phyloP scores from a whole-genome alignment of 2,797 vertebrate species.

The Megaceryle alcyon region DNA sequence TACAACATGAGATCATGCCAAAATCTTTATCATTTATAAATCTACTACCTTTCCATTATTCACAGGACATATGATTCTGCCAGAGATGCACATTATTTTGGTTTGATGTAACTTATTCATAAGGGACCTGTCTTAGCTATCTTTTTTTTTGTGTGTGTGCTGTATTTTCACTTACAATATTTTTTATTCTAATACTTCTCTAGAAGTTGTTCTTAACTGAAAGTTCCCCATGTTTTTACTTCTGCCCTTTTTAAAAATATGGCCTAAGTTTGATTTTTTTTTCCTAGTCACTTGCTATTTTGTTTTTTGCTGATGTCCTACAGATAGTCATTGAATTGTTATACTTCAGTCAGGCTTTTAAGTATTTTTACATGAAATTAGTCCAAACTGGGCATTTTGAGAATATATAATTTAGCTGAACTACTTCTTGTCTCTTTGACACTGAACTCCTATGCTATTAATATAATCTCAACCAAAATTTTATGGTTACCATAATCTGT shows the following conservation, averaged over 20 bases:
- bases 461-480: not conserved
- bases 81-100: not conserved
- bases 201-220: not conserved
- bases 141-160: not conserved
- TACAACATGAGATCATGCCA: not conserved
- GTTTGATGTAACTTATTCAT: not conserved
- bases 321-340: not conserved
- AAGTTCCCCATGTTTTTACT: not conserved
- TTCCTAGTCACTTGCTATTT: not conserved
- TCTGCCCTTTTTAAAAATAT: not conserved
- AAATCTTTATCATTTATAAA: not conserved
- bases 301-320: not conserved
- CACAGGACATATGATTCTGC: not conserved
- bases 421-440: not conserved
- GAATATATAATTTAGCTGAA: not conserved
- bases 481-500: rapidly evolving
- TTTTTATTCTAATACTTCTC: not conserved
- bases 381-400: not conserved
- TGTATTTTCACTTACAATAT: not conserved
- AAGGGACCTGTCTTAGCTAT: not conserved
- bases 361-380: not conserved
- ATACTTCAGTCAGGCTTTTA: not conserved
- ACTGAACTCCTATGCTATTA: not conserved
- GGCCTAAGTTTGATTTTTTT: not conserved
- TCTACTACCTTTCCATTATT: not conserved